phyloP scores from a whole-genome alignment of 2,888 invertebrate genomes.

The Caenorhabditis panamensis region DNA sequence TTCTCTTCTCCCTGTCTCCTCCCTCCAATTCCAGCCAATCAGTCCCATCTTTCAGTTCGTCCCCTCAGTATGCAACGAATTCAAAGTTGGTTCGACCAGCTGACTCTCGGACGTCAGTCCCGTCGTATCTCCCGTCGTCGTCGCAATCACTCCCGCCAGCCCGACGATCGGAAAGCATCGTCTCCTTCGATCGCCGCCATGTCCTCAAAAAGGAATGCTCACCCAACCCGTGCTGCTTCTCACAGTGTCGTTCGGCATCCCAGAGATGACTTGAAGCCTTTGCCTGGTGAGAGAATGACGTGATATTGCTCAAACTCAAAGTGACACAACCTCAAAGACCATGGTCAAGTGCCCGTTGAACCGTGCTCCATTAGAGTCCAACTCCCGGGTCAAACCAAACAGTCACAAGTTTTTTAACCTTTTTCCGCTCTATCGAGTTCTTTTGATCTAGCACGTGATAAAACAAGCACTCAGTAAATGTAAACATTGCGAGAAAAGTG shows the following conservation, averaged over 20 bases:
- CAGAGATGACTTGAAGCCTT: constrained; percentile 53
- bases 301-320: constrained; percentile 26
- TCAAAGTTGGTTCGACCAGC: constrained; percentile 71
- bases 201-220: constrained; percentile 38
- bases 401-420: constrained; percentile 13
- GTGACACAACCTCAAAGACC: too few species aligned
- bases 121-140: constrained; percentile 58
- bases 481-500: constrained; percentile 23
- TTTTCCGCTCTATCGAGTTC: constrained; percentile 1
- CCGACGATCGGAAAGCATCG: constrained; percentile 48
- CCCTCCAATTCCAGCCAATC: constrained; percentile 24
- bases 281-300: constrained; percentile 43
- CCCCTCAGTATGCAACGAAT: constrained; percentile 64
- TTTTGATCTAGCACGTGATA: constrained; percentile 40
- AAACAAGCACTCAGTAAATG: constrained; percentile 33
- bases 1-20: too few species aligned
- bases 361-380: too few species aligned
- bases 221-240: constrained; percentile 51
- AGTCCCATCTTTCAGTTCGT: background rate
- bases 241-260: constrained; percentile 55
- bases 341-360: constrained; percentile 23
- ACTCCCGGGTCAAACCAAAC: constrained; percentile 18
- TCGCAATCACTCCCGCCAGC: constrained; percentile 52
- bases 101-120: constrained; percentile 65
- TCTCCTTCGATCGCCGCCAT: constrained; percentile 38